These are phyloP conservation scores for Pyrocoelia pectoralis DNA, from an alignment of 2,888 invertebrate species.

Conservation along the genomic window DNA sequence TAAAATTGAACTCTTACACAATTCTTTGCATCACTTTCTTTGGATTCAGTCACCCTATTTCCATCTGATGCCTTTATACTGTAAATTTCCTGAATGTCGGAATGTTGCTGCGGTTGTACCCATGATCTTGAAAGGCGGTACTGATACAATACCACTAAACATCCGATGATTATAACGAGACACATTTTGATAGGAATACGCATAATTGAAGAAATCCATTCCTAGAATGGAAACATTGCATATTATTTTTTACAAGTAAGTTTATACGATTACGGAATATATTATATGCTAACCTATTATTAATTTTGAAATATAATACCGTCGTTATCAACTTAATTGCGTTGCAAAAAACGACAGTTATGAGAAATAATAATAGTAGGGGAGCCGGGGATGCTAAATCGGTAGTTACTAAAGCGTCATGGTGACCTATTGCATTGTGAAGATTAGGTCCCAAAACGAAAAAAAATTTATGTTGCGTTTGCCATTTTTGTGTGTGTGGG, in stretches of 20 bases:
- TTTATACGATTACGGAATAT: not conserved
- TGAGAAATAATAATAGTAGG: too few species aligned
- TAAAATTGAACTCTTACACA: slow-evolving; percentile 1
- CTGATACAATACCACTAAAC: slow-evolving; percentile 21
- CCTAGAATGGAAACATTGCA: slow-evolving; percentile 4
- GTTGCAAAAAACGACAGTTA: too few species aligned
- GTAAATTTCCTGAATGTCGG: slow-evolving; percentile 17
- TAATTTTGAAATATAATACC: too few species aligned
- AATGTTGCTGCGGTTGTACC: slow-evolving; percentile 12
- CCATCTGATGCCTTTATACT: slow-evolving; percentile 1
- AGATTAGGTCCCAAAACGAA: too few species aligned
- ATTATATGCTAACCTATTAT: too few species aligned
- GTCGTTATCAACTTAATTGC: too few species aligned
- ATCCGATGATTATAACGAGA: slow-evolving; percentile 16
- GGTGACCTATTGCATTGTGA: too few species aligned
- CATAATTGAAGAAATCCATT: slow-evolving; percentile 23
- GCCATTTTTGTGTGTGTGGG: too few species aligned
- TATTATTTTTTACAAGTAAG: not conserved
- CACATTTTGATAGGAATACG: slow-evolving; percentile 22
- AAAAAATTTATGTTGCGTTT: too few species aligned
- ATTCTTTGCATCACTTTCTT: not conserved
- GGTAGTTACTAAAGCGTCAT: too few species aligned
- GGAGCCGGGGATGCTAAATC: too few species aligned
- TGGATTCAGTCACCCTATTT: slow-evolving; percentile 1
- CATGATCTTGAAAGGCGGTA: slow-evolving; percentile 16